Evolutionary conservation across 2,888 invertebrate genomes (phyloP).

Genomic region (Ctenicera cuprea): DNA sequence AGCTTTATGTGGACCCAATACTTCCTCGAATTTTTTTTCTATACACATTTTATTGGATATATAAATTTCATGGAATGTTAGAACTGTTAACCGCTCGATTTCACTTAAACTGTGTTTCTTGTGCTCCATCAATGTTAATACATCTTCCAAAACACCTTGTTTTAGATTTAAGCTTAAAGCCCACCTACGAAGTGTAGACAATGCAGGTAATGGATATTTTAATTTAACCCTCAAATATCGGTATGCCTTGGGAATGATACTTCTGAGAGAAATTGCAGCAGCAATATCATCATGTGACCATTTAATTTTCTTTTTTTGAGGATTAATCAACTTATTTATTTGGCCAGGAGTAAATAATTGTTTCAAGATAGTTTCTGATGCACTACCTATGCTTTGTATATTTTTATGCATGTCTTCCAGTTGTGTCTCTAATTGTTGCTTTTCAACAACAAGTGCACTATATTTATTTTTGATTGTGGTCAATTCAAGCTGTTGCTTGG

Average conservation of each 20-base stretch:
- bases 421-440: no score
- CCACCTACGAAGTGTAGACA: slow-evolving; percentile 51
- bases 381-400: no score
- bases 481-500: no score
- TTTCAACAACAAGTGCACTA: no score
- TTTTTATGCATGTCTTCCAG: no score
- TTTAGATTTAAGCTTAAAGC: slow-evolving; percentile 46
- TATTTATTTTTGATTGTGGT: no score
- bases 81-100: slow-evolving; percentile 43
- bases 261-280: slow-evolving; percentile 40
- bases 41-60: slow-evolving; percentile 54
- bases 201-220: slow-evolving; percentile 50
- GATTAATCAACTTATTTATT: background rate
- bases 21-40: slow-evolving; percentile 54
- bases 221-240: slow-evolving; percentile 17
- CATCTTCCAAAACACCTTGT: slow-evolving; percentile 51
- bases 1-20: slow-evolving; percentile 56
- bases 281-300: slow-evolving; percentile 38
- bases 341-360: no score
- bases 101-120: slow-evolving; percentile 38
- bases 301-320: background rate
- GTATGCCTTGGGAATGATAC: slow-evolving; percentile 34
- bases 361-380: no score
- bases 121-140: slow-evolving; percentile 53
- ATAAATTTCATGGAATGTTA: slow-evolving; percentile 59